phyloP scores from a whole-genome alignment of 2,888 invertebrate species.

The Diploptera punctata region DNA sequence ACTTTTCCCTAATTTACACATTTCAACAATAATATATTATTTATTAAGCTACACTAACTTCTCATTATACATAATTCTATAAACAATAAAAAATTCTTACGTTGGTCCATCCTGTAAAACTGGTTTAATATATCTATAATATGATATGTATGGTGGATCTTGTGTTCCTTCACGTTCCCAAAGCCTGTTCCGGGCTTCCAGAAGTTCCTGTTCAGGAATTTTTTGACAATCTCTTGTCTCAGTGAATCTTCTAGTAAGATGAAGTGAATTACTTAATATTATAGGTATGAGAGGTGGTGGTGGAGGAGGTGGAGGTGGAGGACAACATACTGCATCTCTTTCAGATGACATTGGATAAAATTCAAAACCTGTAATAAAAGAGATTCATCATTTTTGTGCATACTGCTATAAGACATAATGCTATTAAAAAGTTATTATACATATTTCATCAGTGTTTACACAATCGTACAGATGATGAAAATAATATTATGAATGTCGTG shows the following conservation, averaged over 20 bases:
- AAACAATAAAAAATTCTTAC: no score
- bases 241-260: not conserved
- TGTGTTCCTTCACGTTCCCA: conserved; percentile 35
- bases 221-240: conserved; percentile 19
- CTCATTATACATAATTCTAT: no score
- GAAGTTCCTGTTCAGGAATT: conserved; percentile 37
- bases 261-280: conserved; percentile 11
- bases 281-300: not conserved
- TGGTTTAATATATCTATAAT: conserved; percentile 40
- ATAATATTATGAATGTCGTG: no score
- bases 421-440: no score
- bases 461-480: no score
- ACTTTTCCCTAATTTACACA: no score
- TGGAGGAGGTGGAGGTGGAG: conserved; percentile 35
- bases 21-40: no score
- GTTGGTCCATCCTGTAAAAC: conserved; percentile 43
- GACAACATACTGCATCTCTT: conserved; percentile 24
- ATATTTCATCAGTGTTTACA: no score
- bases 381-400: not conserved
- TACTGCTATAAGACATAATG: no score
- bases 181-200: conserved; percentile 31
- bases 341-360: conserved; percentile 32
- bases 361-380: conserved; percentile 7
- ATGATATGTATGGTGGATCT: conserved; percentile 35
- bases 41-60: no score